Conservation (phyloP, 2,113 vertebrate species). For the Quiscalus mexicanus region DNA sequence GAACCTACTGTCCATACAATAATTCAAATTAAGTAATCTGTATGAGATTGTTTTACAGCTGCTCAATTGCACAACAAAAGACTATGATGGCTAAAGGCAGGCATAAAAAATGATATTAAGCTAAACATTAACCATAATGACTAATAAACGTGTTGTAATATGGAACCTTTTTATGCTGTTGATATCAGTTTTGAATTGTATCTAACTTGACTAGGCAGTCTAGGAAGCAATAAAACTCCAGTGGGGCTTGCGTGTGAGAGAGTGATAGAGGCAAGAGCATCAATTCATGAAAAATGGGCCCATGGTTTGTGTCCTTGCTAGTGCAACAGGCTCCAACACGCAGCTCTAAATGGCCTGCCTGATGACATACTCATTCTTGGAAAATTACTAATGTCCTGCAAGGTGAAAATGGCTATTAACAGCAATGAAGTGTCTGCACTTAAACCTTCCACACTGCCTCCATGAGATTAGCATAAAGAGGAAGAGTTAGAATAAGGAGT, state of each 20-base stretch:
- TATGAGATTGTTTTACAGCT: conserved; percentile 52
- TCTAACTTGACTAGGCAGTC: conserved; percentile 4
- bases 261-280: background rate
- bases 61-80: conserved; percentile 57
- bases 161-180: conserved; percentile 1
- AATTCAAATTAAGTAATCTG: conserved; percentile 44
- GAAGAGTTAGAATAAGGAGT: background rate
- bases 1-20: background rate
- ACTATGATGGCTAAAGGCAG: conserved; percentile 40
- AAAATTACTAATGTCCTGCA: conserved; percentile 30
- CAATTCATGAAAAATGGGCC: conserved; percentile 22
- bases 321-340: background rate
- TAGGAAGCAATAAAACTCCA: conserved; percentile 43
- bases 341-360: background rate
- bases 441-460: background rate
- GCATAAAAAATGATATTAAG: conserved; percentile 48
- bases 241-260: background rate
- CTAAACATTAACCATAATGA: conserved; percentile 68
- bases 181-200: conserved; percentile 24
- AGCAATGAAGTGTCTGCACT: background rate
- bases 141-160: conserved; percentile 56
- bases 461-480: background rate
- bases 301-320: background rate
- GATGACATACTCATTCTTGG: background rate
- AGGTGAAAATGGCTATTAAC: conserved; percentile 19